Evolutionary conservation across 1,140 invertebrate genomes (phyloP).

Genomic region (Formica exsecta): DNA sequence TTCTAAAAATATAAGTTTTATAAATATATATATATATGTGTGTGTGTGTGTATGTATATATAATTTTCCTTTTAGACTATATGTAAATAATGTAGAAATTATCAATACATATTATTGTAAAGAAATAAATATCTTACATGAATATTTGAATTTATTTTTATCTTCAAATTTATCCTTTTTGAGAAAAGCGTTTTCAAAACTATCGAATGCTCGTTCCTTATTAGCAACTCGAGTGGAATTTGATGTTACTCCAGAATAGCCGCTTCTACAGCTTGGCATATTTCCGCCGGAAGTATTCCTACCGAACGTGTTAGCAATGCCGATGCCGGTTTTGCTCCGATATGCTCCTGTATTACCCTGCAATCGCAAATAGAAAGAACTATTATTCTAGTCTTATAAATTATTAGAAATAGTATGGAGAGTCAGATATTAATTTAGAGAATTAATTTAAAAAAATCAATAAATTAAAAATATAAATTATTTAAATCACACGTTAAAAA

Average conservation of each 20-base stretch:
- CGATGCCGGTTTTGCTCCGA: conserved; percentile 75
- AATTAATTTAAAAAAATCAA: background rate
- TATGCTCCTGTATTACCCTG: conserved; percentile 82
- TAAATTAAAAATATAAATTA: background rate
- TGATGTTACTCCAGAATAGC: conserved; percentile 77
- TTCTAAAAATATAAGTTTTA: background rate
- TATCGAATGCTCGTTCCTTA: conserved; percentile 78
- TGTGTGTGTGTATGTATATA: too few species aligned
- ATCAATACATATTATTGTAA: background rate
- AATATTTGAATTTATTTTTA: conserved; percentile 81
- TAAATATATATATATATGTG: background rate
- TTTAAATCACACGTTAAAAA: background rate
- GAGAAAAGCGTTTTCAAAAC: conserved; percentile 75
- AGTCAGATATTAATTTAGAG: background rate
- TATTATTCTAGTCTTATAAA: background rate
- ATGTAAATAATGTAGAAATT: background rate
- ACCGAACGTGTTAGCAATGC: conserved; percentile 74
- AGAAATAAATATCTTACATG: conserved; percentile 73
- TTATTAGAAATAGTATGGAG: background rate
- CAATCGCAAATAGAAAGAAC: conserved; percentile 43
- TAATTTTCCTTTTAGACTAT: background rate
- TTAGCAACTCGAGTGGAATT: conserved; percentile 71
- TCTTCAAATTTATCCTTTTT: conserved; percentile 82
- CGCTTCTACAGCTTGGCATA: conserved; percentile 80
- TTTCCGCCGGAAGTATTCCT: conserved; percentile 76